Evolutionary conservation across 2,797 vertebrate species (phyloP), one percentile per base, ranked within the genome.

Genomic region (Chloroceryle inda): DNA sequence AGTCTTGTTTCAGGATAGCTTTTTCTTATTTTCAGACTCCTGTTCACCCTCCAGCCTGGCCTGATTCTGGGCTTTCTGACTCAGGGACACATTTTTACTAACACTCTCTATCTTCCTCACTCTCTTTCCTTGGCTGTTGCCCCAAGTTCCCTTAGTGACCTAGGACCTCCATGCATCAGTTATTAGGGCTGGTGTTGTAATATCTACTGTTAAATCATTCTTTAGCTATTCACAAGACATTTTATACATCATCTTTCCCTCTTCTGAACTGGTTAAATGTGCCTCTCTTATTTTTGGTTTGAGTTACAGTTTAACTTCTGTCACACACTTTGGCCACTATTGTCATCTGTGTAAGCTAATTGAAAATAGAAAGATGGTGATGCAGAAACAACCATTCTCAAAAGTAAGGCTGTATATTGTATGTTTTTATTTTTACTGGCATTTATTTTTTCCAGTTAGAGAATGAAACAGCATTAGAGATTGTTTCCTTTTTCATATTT

Each of bases 391-490:
- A 40, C n/a, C 3, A 31, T 77, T 91, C n/a, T 61, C 11, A 38
- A 64, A 84, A 85, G 9, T 59, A 53, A 69, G n/a, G 22, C 13
- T 69, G 2, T 33, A 13, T 47, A 21, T 23, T 16, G 4, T 4
- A 68, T 1, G 0, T 35, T 91, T 50, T 50, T 50, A 50, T 33
- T 49, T 19, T 27, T 17, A 4, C 4, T 61, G 0, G 0, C n/a
- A 86, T 77, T 78, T 64, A 10, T 66, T 74, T 8, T 13, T 67
- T 68, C 33, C 17, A 75, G 3, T 38, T 45, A 52, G n/a, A 81
- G 37, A 86, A 80, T 40, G n/a, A 55, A 69, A 64, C 8, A 52
- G 9, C 15, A 45, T 24, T 40, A 29, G 21, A 69, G 12, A 35
- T 71, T 31, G 10, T 61, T 82, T 77, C 31, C 47, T 72, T 61